Conservation (phyloP, 2,888 invertebrate genomes). For the Eupithecia dodoneata region DNA sequence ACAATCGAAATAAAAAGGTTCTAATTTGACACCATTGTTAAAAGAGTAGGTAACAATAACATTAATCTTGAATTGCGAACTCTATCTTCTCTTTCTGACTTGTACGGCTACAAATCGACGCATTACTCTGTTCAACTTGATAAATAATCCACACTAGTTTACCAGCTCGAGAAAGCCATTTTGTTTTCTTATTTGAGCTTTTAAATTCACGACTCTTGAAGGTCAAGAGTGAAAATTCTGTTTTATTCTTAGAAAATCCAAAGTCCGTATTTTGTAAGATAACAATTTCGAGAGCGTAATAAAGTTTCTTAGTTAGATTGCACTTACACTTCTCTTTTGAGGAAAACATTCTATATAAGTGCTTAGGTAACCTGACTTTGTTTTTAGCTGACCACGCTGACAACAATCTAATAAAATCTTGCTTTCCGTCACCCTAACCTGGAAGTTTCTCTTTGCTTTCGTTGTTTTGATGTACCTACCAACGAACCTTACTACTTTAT, state of each 20-base stretch:
- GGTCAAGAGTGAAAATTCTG: neutral
- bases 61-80: neutral
- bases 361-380: neutral
- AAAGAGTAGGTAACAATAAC: neutral
- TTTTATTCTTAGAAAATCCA: neutral
- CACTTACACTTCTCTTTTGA: neutral
- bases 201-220: neutral
- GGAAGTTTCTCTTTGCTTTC: neutral
- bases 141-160: neutral
- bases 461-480: neutral
- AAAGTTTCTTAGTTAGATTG: neutral
- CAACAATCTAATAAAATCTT: slow-evolving; percentile 10
- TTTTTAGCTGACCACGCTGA: neutral
- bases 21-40: neutral
- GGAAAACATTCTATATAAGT: neutral
- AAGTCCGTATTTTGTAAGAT: neutral
- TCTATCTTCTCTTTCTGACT: neutral
- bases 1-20: too few species aligned
- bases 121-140: neutral
- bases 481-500: neutral
- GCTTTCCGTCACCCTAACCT: neutral
- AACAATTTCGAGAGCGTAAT: slow-evolving; percentile 2
- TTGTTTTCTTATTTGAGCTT: neutral
- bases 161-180: neutral
- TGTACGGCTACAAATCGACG: neutral